Evolutionary conservation across 2,888 invertebrate species (phyloP).

Genomic region (Portevinia maculata): DNA sequence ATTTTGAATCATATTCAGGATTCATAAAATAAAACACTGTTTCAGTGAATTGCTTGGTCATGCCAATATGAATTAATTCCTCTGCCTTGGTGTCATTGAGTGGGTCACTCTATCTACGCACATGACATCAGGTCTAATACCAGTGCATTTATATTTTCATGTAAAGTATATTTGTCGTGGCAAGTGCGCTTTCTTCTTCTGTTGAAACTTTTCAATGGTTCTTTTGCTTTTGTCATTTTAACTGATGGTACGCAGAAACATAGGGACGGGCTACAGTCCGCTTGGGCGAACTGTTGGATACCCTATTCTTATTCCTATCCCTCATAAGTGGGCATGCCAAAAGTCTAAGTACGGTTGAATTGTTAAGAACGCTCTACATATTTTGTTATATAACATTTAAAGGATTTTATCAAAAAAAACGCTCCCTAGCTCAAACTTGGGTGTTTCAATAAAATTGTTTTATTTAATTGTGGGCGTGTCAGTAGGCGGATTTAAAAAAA

Average conservation of each 20-base stretch:
- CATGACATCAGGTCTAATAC: conserved; percentile 41
- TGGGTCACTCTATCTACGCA: conserved; percentile 42
- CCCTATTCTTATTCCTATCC: no score
- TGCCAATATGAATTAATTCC: conserved; percentile 43
- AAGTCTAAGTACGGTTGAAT: no score
- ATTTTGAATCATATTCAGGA: neutral
- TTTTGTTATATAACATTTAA: no score
- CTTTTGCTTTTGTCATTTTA: conserved; percentile 11
- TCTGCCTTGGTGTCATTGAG: conserved; percentile 50
- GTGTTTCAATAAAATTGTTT: no score
- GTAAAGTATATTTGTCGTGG: conserved; percentile 23
- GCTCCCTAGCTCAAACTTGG: no score
- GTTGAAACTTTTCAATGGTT: conserved; percentile 8
- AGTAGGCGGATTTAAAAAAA: no score
- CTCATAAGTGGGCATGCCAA: no score
- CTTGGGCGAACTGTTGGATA: no score
- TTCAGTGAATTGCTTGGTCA: conserved; percentile 9
- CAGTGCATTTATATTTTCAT: conserved; percentile 1
- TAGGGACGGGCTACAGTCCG: conserved; percentile 4
- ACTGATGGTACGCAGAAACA: conserved; percentile 23
- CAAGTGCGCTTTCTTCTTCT: conserved; percentile 21
- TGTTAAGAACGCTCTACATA: no score
- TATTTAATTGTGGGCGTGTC: no score
- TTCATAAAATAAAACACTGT: neutral
- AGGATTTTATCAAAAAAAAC: no score